Conservation (phyloP, 2,113 vertebrate species). For the Tursiops truncatus region DNA sequence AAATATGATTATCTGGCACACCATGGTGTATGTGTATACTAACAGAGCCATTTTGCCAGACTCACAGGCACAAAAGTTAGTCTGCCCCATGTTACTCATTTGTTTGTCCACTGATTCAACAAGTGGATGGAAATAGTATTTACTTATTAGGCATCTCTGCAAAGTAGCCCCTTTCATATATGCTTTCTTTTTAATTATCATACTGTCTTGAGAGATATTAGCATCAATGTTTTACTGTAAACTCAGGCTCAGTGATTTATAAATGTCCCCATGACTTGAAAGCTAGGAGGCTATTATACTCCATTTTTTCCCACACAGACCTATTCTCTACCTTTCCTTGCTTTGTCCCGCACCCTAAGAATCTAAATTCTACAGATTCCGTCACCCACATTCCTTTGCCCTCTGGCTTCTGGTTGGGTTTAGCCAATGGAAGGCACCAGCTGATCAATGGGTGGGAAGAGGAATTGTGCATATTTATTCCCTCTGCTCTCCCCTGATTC, state of each 20-base stretch:
- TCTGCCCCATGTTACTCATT: not conserved
- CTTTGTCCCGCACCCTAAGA: not conserved
- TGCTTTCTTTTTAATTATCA: not conserved
- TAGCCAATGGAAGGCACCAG: not conserved
- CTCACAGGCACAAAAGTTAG: not conserved
- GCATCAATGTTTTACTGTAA: not conserved
- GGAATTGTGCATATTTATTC: not conserved
- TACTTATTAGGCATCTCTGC: not conserved
- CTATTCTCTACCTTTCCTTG: not conserved
- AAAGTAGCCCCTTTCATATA: not conserved
- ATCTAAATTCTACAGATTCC: not conserved
- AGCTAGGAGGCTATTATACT: not conserved
- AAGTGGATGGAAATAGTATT: not conserved
- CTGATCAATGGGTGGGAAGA: not conserved
- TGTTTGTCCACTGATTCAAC: not conserved
- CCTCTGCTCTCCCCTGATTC: not conserved
- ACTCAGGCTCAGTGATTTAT: not conserved
- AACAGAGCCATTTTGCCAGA: not conserved
- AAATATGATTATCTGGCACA: not conserved
- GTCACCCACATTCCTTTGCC: not conserved
- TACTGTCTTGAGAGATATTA: not conserved
- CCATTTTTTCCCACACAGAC: not conserved
- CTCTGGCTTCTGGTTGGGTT: not conserved
- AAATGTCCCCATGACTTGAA: not conserved
- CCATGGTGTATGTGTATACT: fast-evolving